Conservation (phyloP, 2,888 invertebrate species). For the Pogonocherus hispidulus region DNA sequence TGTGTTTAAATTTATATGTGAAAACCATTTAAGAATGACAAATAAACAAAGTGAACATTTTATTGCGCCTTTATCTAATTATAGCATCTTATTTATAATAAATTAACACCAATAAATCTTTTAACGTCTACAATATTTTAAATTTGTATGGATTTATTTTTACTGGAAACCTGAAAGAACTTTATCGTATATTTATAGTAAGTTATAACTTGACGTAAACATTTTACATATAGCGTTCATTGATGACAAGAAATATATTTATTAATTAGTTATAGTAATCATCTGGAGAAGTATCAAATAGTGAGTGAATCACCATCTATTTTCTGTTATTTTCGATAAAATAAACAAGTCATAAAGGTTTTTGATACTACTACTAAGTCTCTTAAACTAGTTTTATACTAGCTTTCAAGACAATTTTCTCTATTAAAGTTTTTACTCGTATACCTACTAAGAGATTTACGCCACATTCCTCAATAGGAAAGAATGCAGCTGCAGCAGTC, state of each 20-base stretch:
- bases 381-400: no score
- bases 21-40: constrained; percentile 18
- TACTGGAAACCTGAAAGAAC: constrained; percentile 19
- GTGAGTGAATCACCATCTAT: no score
- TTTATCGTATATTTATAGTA: constrained; percentile 29
- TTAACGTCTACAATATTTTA: constrained; percentile 23
- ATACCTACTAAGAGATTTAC: no score
- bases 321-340: no score
- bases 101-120: constrained; percentile 24
- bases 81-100: constrained; percentile 24
- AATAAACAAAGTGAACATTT: constrained; percentile 16
- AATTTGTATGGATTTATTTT: constrained; percentile 25
- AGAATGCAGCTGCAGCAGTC: no score
- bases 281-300: not conserved
- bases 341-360: no score
- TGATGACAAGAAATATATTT: constrained; percentile 25
- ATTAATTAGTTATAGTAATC: constrained; percentile 5
- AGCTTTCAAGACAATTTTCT: no score
- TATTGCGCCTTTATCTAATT: constrained; percentile 19
- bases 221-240: constrained; percentile 20
- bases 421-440: no score
- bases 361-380: no score
- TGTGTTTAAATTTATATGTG: not conserved
- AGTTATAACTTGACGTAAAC: constrained; percentile 29
- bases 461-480: no score